These are phyloP conservation scores for Panthera leo DNA, from an alignment of 2,113 vertebrate genomes.

Conservation along the genomic window DNA sequence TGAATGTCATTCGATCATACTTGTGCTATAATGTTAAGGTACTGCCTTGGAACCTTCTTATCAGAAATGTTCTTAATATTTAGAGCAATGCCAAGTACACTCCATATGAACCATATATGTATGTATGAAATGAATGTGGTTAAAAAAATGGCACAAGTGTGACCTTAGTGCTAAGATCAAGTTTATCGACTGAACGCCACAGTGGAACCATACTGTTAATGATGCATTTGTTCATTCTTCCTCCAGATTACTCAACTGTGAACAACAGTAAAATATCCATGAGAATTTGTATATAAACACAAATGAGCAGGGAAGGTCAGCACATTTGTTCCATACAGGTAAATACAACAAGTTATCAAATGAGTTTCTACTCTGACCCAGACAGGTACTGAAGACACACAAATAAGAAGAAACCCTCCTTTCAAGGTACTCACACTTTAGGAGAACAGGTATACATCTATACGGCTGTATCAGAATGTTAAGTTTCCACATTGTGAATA, in stretches of 20 bases:
- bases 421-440: neutral
- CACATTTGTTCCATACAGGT: neutral
- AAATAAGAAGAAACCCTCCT: neutral
- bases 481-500: neutral
- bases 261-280: neutral
- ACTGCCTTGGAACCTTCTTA: neutral
- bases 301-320: neutral
- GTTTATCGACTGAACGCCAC: neutral
- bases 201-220: neutral
- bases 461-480: neutral
- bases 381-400: neutral
- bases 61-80: neutral
- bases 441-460: neutral
- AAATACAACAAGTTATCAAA: neutral
- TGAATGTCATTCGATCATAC: neutral
- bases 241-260: neutral
- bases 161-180: neutral
- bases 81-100: neutral
- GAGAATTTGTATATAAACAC: neutral
- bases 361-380: neutral
- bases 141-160: neutral
- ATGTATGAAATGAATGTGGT: neutral
- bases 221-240: neutral
- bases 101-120: neutral
- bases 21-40: neutral